phyloP scores from a whole-genome alignment of 2,113 vertebrate genomes.

The Seriola aureovittata region DNA sequence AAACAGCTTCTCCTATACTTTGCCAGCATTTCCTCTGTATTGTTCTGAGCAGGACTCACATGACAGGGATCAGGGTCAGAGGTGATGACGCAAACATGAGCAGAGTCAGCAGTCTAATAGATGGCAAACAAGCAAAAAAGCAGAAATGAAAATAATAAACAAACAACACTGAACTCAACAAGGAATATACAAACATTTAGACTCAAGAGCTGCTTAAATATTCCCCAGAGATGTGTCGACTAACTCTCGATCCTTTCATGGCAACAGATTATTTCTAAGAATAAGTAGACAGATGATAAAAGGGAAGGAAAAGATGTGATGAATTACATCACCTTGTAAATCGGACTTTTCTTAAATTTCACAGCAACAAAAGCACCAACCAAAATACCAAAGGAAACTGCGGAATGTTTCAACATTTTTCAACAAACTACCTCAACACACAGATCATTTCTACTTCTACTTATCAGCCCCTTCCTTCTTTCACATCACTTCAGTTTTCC shows the following conservation, averaged over 20 bases:
- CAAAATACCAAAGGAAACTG: slow-evolving; percentile 1
- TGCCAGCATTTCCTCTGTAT: slow-evolving; percentile 62
- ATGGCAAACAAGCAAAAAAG: slow-evolving; percentile 42
- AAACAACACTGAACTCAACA: slow-evolving; percentile 19
- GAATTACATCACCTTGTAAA: neutral
- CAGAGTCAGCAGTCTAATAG: slow-evolving; percentile 49
- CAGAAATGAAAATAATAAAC: slow-evolving; percentile 74
- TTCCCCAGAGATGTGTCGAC: neutral
- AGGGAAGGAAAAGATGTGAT: neutral
- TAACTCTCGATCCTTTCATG: neutral
- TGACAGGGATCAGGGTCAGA: slow-evolving; percentile 51
- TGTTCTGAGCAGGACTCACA: slow-evolving; percentile 48
- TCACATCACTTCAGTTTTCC: slow-evolving; percentile 21
- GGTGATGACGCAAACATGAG: slow-evolving; percentile 52
- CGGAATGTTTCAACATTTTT: neutral
- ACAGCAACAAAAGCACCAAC: neutral
- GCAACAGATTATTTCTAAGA: slow-evolving; percentile 24
- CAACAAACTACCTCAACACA: neutral
- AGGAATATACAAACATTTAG: neutral
- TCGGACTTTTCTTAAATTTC: slow-evolving; percentile 7
- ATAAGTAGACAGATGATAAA: neutral
- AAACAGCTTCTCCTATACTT: slow-evolving; percentile 52
- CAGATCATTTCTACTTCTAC: slow-evolving; percentile 19
- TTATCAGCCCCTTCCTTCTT: slow-evolving; percentile 28
- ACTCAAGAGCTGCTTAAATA: neutral